Base-by-base conservation (phyloP, 2,888 invertebrate species). In the Deilephila porcellus region DNA sequence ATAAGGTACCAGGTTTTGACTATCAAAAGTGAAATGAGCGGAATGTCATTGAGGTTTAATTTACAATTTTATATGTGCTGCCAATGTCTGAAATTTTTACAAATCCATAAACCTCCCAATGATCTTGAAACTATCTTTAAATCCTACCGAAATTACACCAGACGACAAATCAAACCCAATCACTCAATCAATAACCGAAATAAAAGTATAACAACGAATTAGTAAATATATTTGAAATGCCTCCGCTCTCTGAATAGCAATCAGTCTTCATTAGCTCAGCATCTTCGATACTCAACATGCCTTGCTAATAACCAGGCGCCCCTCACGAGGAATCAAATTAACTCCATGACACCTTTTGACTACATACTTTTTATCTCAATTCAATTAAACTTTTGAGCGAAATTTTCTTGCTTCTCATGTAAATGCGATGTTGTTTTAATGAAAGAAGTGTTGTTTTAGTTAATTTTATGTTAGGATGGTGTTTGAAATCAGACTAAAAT, bases 191-290 rank as follows among this genome's bases (percentile, higher is more conserved):
- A 63, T 63, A 34, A 34, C 37, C 29, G n/a, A 34, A 34, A 17
- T n/a, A 34, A 62, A 62, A 62, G 62, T n/a, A 56, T 6, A 56
- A 53, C 53, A 53, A 53, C 37, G 45, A 64, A 64, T 20, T 45
- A 6, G 32, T 3, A 7, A 64, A 64, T 45, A 20, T 64, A 45
- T 64, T 37, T n/a, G n/a, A 56, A 25, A 64, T 37, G 45, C 20
- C 45, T 19, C 34, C 63, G 63, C n/a, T 11, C 19, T 56, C 20
- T 20, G 45, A 64, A 63, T 37, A 20, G 64, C 45, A 64, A 45
- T 64, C 45, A 64, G 64, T 64, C 37, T 64, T 64, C 64, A 64
- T 64, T 64, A 64, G 14, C 20, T 63, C 19, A 63, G 2, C 62
- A 25, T 17, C 25, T n/a, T 20, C 45, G 64, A 64, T 64, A 64